Conservation (phyloP, 2,888 invertebrate species). For the Drosophila tanythrix region DNA sequence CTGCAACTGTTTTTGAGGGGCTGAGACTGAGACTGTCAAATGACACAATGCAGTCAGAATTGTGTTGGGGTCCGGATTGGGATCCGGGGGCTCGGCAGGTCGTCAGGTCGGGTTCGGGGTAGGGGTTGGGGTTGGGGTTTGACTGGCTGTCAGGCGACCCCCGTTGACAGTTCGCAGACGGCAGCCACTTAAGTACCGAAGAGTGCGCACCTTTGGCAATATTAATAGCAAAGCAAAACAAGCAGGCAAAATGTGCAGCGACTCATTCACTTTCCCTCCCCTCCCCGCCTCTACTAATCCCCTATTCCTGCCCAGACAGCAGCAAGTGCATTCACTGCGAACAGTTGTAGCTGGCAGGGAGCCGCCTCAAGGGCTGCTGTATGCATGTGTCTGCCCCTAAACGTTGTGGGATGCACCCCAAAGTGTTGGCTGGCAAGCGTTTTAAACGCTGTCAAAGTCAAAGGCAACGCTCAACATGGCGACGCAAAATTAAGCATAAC, state of each 20-base stretch:
- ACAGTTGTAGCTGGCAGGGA: conserved; percentile 23
- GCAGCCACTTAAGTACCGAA: conserved; percentile 76
- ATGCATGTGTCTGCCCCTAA: conserved; percentile 41
- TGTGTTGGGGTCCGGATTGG: conserved; percentile 9
- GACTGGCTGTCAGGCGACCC: conserved; percentile 43
- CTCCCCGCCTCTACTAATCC: not conserved
- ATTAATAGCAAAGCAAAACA: conserved; percentile 70
- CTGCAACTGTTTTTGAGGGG: conserved; percentile 15
- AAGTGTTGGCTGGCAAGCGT: conserved; percentile 26
- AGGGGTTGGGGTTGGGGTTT: not conserved
- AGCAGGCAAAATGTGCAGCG: conserved; percentile 55
- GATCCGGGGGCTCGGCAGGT: not conserved
- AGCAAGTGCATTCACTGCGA: conserved; percentile 57
- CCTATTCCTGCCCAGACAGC: conserved; percentile 11
- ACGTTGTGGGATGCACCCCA: conserved; percentile 36
- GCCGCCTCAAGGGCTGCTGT: conserved; percentile 18
- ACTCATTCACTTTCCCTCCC: not conserved
- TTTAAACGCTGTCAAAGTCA: conserved; percentile 55
- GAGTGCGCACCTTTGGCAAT: conserved; percentile 81
- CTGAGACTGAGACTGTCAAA: conserved; percentile 68
- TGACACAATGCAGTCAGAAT: conserved; percentile 67
- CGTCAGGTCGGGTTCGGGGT: not conserved
- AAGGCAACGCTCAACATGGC: conserved; percentile 24
- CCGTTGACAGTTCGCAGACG: conserved; percentile 79
- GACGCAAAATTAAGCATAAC: conserved; percentile 30